Evolutionary conservation across 1,140 invertebrate genomes (phyloP), one percentile per base, ranked within the genome.

Genomic region (Rhizoglyphus robini): DNA sequence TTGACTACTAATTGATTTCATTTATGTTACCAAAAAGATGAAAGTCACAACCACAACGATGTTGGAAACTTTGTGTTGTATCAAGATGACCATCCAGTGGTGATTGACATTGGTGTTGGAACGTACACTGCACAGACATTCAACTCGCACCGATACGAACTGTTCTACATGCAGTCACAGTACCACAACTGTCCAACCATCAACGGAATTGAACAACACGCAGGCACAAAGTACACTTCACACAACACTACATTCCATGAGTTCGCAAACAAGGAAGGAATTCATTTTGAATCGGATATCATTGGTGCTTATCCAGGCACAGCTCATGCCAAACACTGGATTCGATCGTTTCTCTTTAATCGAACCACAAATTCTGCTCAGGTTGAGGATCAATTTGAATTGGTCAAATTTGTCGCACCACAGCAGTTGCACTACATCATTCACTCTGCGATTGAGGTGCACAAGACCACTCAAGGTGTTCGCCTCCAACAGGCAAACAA

Each of bases 111-210:
- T n/a, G n/a, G n/a, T n/a, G n/a, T n/a, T n/a, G n/a, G n/a, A n/a
- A n/a, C n/a, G n/a, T n/a, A n/a, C 30, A 60, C 58, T 8, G 29
- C 29, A 11, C 5, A 60, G 58, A 60, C 58, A 31, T 60, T 60
- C 29, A 41, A 31, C 30, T 4, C 4, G 4, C 8, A 60, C 5
- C 8, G 58, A 5, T 60, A 60, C 25, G 30, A 32, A 5, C 8
- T 60, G 18, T 60, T n/a, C n/a, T n/a, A n/a, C 58, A 60, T 31
- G 32, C 25, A 20, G n/a, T n/a, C n/a, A n/a, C n/a, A n/a, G n/a
- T n/a, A n/a, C n/a, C n/a, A n/a, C n/a, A n/a, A n/a, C n/a, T 29
- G 11, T 31, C 58, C 58, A 8, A 60, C 58, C 8, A 60, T 60
- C 25, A 60, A 60, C 30, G 58, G 58, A 11, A 20, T 60, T 11